Evolutionary conservation across 2,113 vertebrate species (phyloP).

Genomic region (Leucosticte australis): DNA sequence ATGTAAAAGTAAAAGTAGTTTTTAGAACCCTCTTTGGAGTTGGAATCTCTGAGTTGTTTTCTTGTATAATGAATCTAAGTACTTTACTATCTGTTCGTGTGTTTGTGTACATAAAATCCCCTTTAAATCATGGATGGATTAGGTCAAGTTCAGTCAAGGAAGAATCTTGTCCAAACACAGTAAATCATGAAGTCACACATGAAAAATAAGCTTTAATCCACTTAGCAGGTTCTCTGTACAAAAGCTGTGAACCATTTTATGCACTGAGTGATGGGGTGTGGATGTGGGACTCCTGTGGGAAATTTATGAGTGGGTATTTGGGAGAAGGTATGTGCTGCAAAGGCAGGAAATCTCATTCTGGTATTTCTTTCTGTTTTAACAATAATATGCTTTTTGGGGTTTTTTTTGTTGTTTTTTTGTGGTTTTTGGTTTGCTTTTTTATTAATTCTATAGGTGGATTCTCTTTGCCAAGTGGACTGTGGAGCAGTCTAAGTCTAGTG

Average conservation of each 20-base stretch:
- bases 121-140: neutral
- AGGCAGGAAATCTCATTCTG: neutral
- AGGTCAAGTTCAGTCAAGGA: neutral
- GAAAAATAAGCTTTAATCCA: neutral
- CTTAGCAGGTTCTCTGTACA: neutral
- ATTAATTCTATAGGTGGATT: neutral
- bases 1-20: neutral
- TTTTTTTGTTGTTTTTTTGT: neutral
- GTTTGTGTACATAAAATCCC: neutral
- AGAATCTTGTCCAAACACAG: neutral
- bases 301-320: neutral
- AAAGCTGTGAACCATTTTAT: neutral
- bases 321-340: neutral
- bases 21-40: neutral
- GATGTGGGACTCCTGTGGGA: neutral
- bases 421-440: neutral
- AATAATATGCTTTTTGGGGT: fast-evolving
- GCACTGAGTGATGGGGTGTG: neutral
- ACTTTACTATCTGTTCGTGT: neutral
- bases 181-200: neutral
- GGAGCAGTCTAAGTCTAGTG: neutral
- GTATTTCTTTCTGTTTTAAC: neutral
- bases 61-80: neutral
- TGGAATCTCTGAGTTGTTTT: neutral
- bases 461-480: neutral